Evolutionary conservation across 2,797 vertebrate species (phyloP).

Genomic region (Anas flavirostris): DNA sequence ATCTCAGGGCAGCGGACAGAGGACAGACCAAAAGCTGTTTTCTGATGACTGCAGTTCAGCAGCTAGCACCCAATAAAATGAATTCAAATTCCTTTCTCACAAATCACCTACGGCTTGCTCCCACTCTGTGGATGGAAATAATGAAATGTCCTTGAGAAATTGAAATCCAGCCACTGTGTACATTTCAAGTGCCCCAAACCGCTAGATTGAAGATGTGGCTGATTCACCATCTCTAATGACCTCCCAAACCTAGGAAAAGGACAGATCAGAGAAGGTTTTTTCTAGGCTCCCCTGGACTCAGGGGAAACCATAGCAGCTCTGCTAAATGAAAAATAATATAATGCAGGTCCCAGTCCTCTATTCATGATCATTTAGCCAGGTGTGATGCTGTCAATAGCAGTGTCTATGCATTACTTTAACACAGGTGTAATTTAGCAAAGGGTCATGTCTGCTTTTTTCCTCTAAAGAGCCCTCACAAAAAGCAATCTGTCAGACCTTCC

Average conservation of each 20-base stretch:
- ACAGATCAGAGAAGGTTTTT: not conserved
- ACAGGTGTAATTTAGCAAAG: constrained; percentile 7
- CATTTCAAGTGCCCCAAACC: not conserved
- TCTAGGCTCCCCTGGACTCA: not conserved
- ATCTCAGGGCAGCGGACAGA: not conserved
- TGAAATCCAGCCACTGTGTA: not conserved
- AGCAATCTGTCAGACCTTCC: constrained; percentile 27
- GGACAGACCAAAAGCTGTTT: not conserved
- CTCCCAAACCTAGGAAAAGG: not conserved
- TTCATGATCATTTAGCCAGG: constrained; percentile 3
- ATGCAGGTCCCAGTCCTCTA: not conserved
- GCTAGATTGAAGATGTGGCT: not conserved
- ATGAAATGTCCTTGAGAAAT: not conserved
- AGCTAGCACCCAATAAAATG: not conserved
- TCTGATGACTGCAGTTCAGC: not conserved
- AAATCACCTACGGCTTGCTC: not conserved
- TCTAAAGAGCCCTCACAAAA: constrained; percentile 24
- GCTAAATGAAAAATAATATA: constrained; percentile 15
- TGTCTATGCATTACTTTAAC: not conserved
- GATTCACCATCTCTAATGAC: not conserved
- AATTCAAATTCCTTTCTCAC: not conserved
- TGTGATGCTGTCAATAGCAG: not conserved
- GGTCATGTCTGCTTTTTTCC: constrained; percentile 14
- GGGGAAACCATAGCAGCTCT: not conserved
- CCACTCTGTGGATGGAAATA: not conserved